Conservation (phyloP, 2,888 invertebrate species). For the Acleris laterana region DNA sequence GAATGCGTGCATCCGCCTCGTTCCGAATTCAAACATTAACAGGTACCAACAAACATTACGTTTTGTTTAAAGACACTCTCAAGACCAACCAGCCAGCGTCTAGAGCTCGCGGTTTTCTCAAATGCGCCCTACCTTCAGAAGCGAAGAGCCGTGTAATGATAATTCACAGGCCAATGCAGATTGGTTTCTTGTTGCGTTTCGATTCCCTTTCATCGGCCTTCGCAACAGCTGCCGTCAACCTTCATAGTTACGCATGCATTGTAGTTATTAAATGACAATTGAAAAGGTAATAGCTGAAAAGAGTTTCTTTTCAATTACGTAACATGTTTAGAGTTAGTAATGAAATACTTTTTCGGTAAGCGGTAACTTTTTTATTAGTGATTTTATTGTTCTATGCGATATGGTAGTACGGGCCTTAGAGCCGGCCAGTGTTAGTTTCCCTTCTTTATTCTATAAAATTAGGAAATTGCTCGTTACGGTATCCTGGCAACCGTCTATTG, state of each 20-base stretch:
- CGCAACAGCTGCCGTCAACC: conserved; percentile 23
- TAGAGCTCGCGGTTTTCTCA: conserved; percentile 1
- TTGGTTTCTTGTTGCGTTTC: conserved; percentile 19
- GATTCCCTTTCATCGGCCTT: conserved; percentile 42
- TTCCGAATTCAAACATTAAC: conserved; percentile 48
- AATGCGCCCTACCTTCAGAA: background rate
- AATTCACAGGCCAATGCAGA: conserved; percentile 3
- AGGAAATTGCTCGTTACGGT: too few species aligned
- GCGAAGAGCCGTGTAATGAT: conserved; percentile 3
- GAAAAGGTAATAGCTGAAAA: background rate
- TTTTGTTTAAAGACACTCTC: conserved; percentile 27
- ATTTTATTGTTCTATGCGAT: too few species aligned
- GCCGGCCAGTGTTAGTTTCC: too few species aligned
- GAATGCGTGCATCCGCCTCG: conserved; percentile 45
- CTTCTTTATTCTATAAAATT: too few species aligned
- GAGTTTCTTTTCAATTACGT: too few species aligned
- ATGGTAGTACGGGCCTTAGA: too few species aligned
- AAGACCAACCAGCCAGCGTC: conserved; percentile 10
- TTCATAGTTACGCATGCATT: conserved; percentile 16
- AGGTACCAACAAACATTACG: conserved; percentile 33
- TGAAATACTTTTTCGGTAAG: too few species aligned
- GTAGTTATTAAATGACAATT: background rate
- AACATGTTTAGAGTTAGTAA: too few species aligned
- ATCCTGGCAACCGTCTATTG: too few species aligned
- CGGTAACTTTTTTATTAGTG: too few species aligned